Base-by-base conservation (phyloP, 2,888 invertebrate genomes). In the Agrochola lota region DNA sequence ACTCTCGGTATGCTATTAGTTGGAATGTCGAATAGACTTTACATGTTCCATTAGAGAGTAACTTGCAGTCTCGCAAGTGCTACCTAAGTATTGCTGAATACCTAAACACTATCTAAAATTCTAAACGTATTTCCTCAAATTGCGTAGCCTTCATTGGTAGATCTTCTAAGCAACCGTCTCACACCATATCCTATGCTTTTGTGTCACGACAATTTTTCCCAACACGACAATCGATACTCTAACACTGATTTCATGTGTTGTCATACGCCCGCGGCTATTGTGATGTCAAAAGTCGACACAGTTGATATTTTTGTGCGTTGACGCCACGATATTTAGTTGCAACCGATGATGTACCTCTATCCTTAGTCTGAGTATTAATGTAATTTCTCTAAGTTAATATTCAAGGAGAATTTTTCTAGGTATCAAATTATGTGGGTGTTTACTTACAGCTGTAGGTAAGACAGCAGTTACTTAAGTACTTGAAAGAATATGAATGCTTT, bases 401-500 rank as follows among this genome's bases (percentile, higher is more conserved):
- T 60, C 35, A 35, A 9, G 12, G 15, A 5, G 40, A 43, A 30
- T 59, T 59, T 43, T 46, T 52, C 62, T 17, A 20, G 11, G 11
- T 26, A 30, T 8, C 12, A 30, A n/a, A 1, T 4, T 40, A 7
- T 52, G 52, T 23, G 52, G 5, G 2, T 52, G 15, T 57, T 63
- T 79, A 52, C 49, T 68, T 69, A 40, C 35, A 9, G 12, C 12
- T 60, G 9, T 7, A 68, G 26, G 57, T 57, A 68, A 63, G 43
- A 52, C 59, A 55, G 26, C 9, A 57, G 26, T 23, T 23, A 43
- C 49, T 72, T 35, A 59, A 64, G n/a, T 35, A 59, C 59, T 73
- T 26, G 43, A 63, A 59, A 59, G 20, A 68, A 52, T 80, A 63
- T 52, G 12, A 63, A 68, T 43, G 52, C 80, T 80, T 72, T 80